A percentile compares a stretch with the other conserved stretches of the same genome.
phyloP scores from a whole-genome alignment of 2,113 vertebrate species.

The Lamprologus tigripictilis region DNA sequence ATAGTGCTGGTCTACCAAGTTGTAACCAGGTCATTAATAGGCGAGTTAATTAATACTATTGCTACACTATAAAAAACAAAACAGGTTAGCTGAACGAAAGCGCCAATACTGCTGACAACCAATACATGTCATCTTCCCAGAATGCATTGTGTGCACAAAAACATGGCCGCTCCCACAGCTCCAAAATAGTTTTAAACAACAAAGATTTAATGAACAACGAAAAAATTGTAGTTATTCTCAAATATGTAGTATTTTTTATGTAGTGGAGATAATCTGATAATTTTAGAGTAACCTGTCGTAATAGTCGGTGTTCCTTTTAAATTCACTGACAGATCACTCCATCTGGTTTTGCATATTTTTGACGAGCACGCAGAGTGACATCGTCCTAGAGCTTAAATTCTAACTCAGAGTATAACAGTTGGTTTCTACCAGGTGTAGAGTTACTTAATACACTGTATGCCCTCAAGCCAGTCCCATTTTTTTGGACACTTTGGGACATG shows the following conservation, averaged over 20 bases:
- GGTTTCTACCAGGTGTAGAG: neutral
- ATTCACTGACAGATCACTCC: neutral
- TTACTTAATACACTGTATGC: neutral
- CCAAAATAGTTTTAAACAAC: neutral
- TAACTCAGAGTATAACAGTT: neutral
- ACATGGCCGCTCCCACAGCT: neutral
- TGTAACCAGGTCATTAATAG: neutral
- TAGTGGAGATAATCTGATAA: neutral
- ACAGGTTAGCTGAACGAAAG: neutral
- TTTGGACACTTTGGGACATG: neutral
- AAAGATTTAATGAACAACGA: rapidly evolving
- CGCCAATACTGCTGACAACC: neutral
- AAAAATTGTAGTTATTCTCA: neutral
- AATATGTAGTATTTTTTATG: neutral
- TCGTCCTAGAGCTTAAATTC: neutral
- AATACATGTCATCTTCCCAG: neutral
- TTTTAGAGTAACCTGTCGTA: neutral
- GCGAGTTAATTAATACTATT: neutral
- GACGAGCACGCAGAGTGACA: neutral
- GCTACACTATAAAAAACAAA: neutral
- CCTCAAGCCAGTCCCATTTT: neutral
- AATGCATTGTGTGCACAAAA: rapidly evolving
- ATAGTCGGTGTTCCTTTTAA: neutral
- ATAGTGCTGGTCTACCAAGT: neutral
- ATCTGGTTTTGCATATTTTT: neutral